Base-by-base conservation (phyloP, 2,888 invertebrate species). In the Apotomis turbidana region DNA sequence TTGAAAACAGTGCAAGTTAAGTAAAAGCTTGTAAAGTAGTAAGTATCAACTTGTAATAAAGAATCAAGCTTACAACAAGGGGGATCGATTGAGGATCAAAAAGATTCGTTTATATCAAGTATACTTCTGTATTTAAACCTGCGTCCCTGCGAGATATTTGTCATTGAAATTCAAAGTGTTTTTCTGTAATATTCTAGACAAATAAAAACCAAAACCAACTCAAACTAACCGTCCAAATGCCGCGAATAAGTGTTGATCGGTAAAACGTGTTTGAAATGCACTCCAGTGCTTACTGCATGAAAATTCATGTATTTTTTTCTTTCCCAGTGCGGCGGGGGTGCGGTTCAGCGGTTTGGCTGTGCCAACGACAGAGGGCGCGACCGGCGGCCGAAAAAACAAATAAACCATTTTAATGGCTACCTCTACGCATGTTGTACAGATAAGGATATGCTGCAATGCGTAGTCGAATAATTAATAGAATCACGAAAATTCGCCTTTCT, bases 381-480 rank as follows among this genome's bases (percentile, higher is more conserved):
- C 71, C 67, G 66, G 66, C 55, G 74, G 71, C 68, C 74, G 74
- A 72, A 79, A 79, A 81, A 76, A 76, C 76, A 81, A 83, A 83
- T 77, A 80, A 74, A 80, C 79, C 80, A 78, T 71, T 59, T 52
- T 81, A 79, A 81, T 79, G 73, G 75, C 77, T 80, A 81, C 77
- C 79, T 79, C 70, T 74, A 76, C 76, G 74, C 76, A 76, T 77
- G 76, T 54, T 3, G 54, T 51, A 49, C 15, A 6, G 27, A 49
- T 58, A 58, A 58, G 27, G 27, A 27, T 27, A 27, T 27, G 27
- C 27, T 27, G 27, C 27, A 15, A 15, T 1, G 15, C 15, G 15
- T 15, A 15, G 15, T 15, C 15, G 15, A 15, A 1, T 15, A 15
- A 15, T 15, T 15, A 15, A 15, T 15, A 15, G 15, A 15, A 15